phyloP scores from a whole-genome alignment of 2,888 invertebrate genomes.

The Pammene fasciana region DNA sequence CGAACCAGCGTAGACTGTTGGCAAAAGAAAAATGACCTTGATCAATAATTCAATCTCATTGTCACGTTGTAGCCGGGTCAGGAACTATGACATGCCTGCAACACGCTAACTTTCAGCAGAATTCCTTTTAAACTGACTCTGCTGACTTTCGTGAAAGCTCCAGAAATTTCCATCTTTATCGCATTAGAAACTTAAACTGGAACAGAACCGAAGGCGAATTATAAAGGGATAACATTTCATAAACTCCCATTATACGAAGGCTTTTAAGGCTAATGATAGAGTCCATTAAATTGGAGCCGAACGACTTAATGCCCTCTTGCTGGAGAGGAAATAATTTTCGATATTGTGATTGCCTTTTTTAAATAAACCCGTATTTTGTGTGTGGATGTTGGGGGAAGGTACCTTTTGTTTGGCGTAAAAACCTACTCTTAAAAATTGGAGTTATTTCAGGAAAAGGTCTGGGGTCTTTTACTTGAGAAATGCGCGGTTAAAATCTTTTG shows the following conservation, averaged over 20 bases:
- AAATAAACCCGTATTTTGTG: constrained; percentile 7
- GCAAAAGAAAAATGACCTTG: too few relatives aligned
- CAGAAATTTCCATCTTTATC: constrained; percentile 22
- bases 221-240: constrained; percentile 45
- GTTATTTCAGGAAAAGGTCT: too few relatives aligned
- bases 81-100: neutral
- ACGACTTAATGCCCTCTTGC: constrained; percentile 43
- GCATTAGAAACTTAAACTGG: constrained; percentile 34
- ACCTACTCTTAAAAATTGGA: too few relatives aligned
- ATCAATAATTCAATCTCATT: too few relatives aligned
- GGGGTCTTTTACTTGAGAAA: too few relatives aligned
- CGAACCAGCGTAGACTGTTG: too few relatives aligned
- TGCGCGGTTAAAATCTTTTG: too few relatives aligned
- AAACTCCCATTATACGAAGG: constrained; percentile 52
- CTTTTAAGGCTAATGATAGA: constrained; percentile 58
- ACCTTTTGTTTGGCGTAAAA: neutral
- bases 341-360: constrained; percentile 23
- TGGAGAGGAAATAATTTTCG: constrained; percentile 28
- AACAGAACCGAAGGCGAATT: constrained; percentile 37
- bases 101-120: neutral
- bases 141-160: constrained; percentile 8
- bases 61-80: too few relatives aligned
- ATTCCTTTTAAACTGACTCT: neutral
- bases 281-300: constrained; percentile 55
- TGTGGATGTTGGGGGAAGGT: neutral